Percentiles rank a stretch among this genome's conserved stretches.
Evolutionary conservation across 2,797 vertebrate species (phyloP).

Genomic region (Prunella strophiata): DNA sequence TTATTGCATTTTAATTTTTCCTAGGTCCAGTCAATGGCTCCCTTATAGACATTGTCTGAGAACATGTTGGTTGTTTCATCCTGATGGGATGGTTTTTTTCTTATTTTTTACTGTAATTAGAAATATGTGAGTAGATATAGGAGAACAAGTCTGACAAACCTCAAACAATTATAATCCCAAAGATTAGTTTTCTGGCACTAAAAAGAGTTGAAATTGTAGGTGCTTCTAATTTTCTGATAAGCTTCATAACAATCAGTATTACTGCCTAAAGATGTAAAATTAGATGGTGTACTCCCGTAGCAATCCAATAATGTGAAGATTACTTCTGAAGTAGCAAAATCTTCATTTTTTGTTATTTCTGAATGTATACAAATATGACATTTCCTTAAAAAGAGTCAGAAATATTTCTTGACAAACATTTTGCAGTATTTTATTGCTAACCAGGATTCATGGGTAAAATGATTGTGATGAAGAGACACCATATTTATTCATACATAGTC

Average conservation of each 20-base stretch:
- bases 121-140: background rate
- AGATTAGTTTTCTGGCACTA: background rate
- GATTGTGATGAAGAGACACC: slow-evolving; percentile 55
- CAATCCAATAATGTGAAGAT: background rate
- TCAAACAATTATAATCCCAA: background rate
- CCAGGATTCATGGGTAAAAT: slow-evolving; percentile 41
- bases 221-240: background rate
- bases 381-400: background rate
- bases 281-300: background rate
- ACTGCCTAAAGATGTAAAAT: background rate
- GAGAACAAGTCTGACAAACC: background rate
- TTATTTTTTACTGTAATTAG: background rate
- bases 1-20: background rate
- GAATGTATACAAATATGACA: background rate
- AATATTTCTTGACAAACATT: slow-evolving; percentile 13
- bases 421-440: slow-evolving; percentile 55
- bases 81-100: background rate
- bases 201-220: background rate
- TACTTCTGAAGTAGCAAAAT: background rate
- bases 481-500: background rate
- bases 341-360: background rate
- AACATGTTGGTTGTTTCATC: background rate
- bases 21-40: background rate
- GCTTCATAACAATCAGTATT: background rate
- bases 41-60: background rate